A percentile compares a stretch with the other conserved stretches of the same genome.
phyloP scores from a whole-genome alignment of 1,140 invertebrate genomes.

The Drosophila ficusphila region DNA sequence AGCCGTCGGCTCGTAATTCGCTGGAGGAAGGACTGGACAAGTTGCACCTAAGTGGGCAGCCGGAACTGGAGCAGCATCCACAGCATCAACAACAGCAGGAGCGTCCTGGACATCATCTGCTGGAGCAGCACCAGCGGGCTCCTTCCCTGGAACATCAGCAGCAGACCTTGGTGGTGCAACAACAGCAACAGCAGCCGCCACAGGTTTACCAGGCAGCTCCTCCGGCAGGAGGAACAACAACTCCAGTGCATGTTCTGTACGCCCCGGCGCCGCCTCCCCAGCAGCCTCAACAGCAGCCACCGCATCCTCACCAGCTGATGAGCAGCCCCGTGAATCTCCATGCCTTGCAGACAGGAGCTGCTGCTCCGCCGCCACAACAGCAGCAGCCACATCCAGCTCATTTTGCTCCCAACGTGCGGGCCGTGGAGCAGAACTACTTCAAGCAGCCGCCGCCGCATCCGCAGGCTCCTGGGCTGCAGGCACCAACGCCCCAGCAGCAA shows the following conservation, averaged over 20 bases:
- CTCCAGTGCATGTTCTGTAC: slow-evolving; percentile 78
- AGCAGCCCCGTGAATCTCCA: slow-evolving; percentile 76
- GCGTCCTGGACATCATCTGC: slow-evolving; percentile 21
- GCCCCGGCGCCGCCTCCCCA: slow-evolving; percentile 81
- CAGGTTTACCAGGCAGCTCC: slow-evolving; percentile 48
- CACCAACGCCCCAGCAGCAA: slow-evolving; percentile 60
- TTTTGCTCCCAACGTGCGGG: slow-evolving; percentile 85
- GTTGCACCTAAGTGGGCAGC: slow-evolving; percentile 42
- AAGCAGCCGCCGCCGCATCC: slow-evolving; percentile 85
- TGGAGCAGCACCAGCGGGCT: slow-evolving; percentile 46
- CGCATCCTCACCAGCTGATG: slow-evolving; percentile 67
- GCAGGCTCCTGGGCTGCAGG: slow-evolving; percentile 66
- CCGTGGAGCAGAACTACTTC: slow-evolving; percentile 87
- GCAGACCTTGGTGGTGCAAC: slow-evolving; percentile 32
- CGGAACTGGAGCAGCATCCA: slow-evolving; percentile 47
- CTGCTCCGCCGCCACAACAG: slow-evolving; percentile 32
- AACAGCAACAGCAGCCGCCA: slow-evolving; percentile 27
- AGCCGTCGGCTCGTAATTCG: slow-evolving; percentile 56
- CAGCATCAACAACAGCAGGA: slow-evolving; percentile 42
- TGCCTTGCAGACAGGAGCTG: slow-evolving; percentile 55
- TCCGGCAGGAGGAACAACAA: slow-evolving; percentile 49
- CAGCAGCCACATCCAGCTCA: slow-evolving; percentile 32
- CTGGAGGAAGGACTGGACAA: slow-evolving; percentile 78
- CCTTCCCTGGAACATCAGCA: slow-evolving; percentile 42
- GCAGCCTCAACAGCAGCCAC: slow-evolving; percentile 26